Conservation (phyloP, 2,113 vertebrate genomes). For the Platysternon megacephalum region DNA sequence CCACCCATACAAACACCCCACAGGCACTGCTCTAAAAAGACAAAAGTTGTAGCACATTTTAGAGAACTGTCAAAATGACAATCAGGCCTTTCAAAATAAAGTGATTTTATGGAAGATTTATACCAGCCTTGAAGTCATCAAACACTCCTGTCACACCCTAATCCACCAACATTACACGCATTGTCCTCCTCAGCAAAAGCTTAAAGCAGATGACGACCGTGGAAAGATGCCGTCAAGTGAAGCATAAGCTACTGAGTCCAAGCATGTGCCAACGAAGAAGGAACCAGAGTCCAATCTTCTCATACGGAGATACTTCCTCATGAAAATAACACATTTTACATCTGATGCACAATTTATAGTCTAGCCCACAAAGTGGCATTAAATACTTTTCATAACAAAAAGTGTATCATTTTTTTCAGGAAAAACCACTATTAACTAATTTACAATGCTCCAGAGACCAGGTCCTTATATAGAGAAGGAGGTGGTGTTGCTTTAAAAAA, state of each 20-base stretch:
- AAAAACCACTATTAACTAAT: not conserved
- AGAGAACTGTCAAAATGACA: not conserved
- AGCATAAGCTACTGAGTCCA: too few relatives aligned
- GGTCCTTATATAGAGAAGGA: not conserved
- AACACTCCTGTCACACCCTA: too few relatives aligned
- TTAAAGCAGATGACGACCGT: too few relatives aligned
- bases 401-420: not conserved
- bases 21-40: not conserved
- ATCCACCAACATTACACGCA: too few relatives aligned
- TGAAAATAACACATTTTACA: slow-evolving; percentile 41
- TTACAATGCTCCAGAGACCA: not conserved
- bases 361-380: slow-evolving; percentile 34
- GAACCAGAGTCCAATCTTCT: slow-evolving; percentile 44
- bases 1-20: not conserved
- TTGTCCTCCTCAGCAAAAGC: too few relatives aligned
- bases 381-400: slow-evolving; percentile 38
- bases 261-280: not conserved
- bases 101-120: too few relatives aligned
- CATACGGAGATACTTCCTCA: slow-evolving; percentile 56
- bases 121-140: too few relatives aligned
- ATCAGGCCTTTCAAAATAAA: not conserved
- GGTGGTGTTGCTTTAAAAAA: not conserved
- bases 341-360: slow-evolving; percentile 27
- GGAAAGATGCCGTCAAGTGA: too few relatives aligned
- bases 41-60: not conserved